phyloP scores from a whole-genome alignment of 2,888 invertebrate species.

The Hecatera dysodea region DNA sequence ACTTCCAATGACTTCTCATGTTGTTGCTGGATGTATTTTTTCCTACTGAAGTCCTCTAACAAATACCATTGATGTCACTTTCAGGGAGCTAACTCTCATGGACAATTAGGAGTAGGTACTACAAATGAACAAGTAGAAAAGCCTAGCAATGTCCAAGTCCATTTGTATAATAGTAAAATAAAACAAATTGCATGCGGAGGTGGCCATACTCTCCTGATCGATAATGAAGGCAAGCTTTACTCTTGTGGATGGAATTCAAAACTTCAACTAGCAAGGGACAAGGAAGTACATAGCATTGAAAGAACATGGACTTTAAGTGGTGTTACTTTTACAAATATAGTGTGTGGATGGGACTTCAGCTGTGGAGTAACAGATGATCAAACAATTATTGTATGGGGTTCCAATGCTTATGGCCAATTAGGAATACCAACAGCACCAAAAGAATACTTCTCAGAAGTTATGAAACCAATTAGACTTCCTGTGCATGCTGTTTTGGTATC shows the following conservation, averaged over 20 bases:
- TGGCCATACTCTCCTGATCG: constrained; percentile 94
- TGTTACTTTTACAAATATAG: constrained; percentile 91
- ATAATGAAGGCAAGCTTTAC: constrained; percentile 92
- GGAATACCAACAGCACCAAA: constrained; percentile 89
- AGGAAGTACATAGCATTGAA: constrained; percentile 89
- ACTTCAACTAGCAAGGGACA: constrained; percentile 92
- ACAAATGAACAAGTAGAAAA: constrained; percentile 92
- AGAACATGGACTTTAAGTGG: constrained; percentile 91
- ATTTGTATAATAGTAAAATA: constrained; percentile 88
- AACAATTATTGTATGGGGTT: constrained; percentile 95
- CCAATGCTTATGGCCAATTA: constrained; percentile 94
- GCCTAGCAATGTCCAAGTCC: constrained; percentile 86
- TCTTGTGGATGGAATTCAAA: constrained; percentile 95
- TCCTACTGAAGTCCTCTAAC: not conserved
- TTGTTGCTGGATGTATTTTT: not conserved
- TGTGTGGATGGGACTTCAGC: constrained; percentile 96
- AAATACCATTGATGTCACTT: constrained; percentile 56
- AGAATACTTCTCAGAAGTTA: constrained; percentile 81
- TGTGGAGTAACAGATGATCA: constrained; percentile 93
- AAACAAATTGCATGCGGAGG: constrained; percentile 94
- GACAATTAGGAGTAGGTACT: constrained; percentile 94
- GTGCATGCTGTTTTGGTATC: constrained; percentile 91
- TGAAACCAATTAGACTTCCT: constrained; percentile 82
- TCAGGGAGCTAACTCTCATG: constrained; percentile 96
- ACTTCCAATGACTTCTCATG: not conserved